phyloP scores from a whole-genome alignment of 2,113 vertebrate species.

The Furnarius figulus region DNA sequence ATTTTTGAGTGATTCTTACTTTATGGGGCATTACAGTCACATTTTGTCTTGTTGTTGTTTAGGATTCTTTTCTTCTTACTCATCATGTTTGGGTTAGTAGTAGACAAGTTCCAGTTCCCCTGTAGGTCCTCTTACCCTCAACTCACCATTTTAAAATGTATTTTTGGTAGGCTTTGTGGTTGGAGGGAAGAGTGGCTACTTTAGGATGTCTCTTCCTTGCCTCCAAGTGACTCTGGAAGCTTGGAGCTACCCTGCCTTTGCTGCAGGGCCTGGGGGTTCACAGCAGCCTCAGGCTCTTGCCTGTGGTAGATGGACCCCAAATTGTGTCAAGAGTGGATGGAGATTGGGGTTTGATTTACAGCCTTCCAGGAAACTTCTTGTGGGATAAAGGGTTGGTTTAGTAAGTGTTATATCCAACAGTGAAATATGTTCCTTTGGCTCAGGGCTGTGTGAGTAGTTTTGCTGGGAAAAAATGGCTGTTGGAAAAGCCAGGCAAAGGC shows the following conservation, averaged over 20 bases:
- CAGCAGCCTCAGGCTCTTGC: not conserved
- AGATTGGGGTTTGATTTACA: not conserved
- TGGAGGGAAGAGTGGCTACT: not conserved
- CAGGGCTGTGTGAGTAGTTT: not conserved
- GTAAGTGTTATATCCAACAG: not conserved
- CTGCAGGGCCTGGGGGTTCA: not conserved
- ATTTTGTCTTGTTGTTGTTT: not conserved
- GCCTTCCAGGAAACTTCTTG: not conserved
- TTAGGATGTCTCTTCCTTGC: not conserved
- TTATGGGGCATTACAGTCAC: conserved; percentile 43
- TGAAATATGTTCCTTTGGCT: not conserved
- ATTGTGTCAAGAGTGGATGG: not conserved
- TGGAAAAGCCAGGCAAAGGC: conserved; percentile 19
- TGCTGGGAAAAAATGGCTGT: not conserved
- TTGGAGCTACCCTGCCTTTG: not conserved
- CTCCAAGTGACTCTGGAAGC: not conserved
- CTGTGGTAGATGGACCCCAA: not conserved
- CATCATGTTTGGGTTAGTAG: not conserved
- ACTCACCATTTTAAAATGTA: not conserved
- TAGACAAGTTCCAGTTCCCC: not conserved
- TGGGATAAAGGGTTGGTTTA: not conserved
- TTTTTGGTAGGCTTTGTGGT: not conserved
- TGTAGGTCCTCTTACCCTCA: not conserved
- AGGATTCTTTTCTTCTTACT: not conserved
- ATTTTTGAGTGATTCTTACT: conserved; percentile 31